Evolutionary conservation across 64 coral and sea anemone species (phyloP).

Genomic region (Pocillopora verrucosa): DNA sequence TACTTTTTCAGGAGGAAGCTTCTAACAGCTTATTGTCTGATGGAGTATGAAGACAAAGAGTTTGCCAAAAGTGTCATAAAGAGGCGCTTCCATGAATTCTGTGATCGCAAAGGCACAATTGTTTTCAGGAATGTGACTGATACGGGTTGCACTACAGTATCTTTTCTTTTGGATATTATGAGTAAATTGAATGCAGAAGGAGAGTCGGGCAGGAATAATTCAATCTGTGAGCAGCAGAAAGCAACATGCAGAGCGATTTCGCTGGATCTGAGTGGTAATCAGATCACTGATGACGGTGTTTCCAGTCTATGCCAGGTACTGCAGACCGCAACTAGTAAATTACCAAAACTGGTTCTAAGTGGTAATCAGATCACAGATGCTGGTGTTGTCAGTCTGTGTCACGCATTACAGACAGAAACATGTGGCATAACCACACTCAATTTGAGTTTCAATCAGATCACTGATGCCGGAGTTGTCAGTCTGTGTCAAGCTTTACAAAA

Average conservation of each 20-base stretch:
- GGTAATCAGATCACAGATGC: not conserved
- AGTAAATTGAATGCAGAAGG: not conserved
- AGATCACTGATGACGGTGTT: no score
- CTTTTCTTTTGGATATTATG: slow-evolving; percentile 13
- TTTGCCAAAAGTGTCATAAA: not conserved
- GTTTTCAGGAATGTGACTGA: not conserved
- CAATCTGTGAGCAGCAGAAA: no score
- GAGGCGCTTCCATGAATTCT: not conserved
- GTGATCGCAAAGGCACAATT: not conserved
- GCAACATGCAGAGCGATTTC: no score
- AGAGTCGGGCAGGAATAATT: not conserved
- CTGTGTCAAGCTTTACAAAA: no score
- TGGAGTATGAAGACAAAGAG: slow-evolving; percentile 9
- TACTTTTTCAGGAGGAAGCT: not conserved
- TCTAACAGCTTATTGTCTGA: slow-evolving; percentile 18
- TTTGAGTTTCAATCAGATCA: no score
- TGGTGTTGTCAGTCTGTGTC: no score
- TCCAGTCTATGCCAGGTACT: no score
- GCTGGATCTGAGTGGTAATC: no score
- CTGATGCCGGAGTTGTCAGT: no score
- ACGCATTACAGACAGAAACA: no score
- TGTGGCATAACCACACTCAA: no score
- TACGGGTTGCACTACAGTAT: not conserved
- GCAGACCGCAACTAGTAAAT: no score
- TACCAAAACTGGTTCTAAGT: not conserved